Conservation (phyloP, 1,140 invertebrate genomes). For the Drosophila ercepeae region DNA sequence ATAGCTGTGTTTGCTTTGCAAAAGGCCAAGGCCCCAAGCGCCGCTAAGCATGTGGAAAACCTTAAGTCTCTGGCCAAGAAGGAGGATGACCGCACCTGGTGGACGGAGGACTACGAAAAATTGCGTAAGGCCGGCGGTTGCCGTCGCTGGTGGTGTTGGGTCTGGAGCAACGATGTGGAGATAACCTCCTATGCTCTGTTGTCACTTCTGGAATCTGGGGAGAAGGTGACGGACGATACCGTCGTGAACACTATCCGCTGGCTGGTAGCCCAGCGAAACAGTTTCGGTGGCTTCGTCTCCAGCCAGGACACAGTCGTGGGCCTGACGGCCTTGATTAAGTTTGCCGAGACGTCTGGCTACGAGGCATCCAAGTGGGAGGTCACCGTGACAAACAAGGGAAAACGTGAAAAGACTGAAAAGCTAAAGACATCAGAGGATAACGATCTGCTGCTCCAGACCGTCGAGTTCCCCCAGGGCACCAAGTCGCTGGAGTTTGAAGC, state of each 20-base stretch:
- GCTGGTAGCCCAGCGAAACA: constrained; percentile 90
- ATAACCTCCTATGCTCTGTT: constrained; percentile 91
- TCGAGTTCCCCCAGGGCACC: constrained; percentile 74
- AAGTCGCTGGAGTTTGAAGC: constrained; percentile 86
- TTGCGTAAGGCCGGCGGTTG: constrained; percentile 87
- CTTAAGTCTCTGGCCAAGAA: constrained; percentile 59
- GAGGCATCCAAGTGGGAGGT: constrained; percentile 65
- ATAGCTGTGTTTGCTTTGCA: constrained; percentile 91
- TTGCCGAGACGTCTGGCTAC: constrained; percentile 84
- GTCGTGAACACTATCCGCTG: constrained; percentile 87
- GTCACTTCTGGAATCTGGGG: constrained; percentile 86
- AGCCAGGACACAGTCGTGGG: constrained; percentile 89
- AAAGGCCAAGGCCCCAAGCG: constrained; percentile 87
- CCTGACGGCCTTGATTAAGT: constrained; percentile 87
- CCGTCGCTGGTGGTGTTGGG: constrained; percentile 86
- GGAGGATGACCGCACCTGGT: constrained; percentile 79
- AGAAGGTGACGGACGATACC: constrained; percentile 39
- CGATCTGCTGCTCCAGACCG: constrained; percentile 66
- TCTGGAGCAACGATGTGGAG: constrained; percentile 87
- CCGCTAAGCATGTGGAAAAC: constrained; percentile 45
- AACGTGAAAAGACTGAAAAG: constrained; percentile 62
- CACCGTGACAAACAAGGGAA: constrained; percentile 51
- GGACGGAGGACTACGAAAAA: constrained; percentile 88
- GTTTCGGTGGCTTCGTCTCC: constrained; percentile 90
- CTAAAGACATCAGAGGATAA: constrained; percentile 64